These are phyloP conservation scores for Lepidocyrtinus sp. DNA, from an alignment of 2,888 invertebrate species.

Conservation along the genomic window DNA sequence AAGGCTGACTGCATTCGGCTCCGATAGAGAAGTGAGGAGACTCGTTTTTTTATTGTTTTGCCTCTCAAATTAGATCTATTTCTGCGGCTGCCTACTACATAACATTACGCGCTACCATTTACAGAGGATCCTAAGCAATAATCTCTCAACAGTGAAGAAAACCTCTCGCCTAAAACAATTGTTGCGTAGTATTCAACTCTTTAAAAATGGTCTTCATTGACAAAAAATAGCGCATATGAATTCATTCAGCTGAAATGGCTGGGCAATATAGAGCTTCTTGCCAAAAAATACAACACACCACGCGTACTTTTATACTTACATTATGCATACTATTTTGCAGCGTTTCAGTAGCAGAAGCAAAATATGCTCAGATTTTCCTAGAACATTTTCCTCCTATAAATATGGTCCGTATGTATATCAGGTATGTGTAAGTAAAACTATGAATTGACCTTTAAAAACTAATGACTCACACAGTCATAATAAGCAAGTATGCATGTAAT, in stretches of 20 bases:
- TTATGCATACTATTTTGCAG: no score
- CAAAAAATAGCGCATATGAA: slow-evolving; percentile 2
- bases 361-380: not conserved
- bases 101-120: no score
- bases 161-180: not conserved
- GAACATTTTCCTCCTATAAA: not conserved
- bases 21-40: not conserved
- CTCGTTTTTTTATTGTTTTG: slow-evolving; percentile 11
- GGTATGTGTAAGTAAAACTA: not conserved
- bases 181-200: not conserved
- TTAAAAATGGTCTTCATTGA: slow-evolving; percentile 1
- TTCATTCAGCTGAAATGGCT: not conserved
- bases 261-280: no score
- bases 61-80: slow-evolving; percentile 13
- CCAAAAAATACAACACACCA: no score
- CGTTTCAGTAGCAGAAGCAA: no score
- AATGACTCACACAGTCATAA: not conserved
- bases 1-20: not conserved
- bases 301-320: no score
- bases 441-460: not conserved
- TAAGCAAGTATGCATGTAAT: not conserved
- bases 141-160: not conserved
- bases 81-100: not conserved
- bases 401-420: not conserved
- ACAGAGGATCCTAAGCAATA: no score